These are phyloP conservation scores for Hystrix cristata DNA, from an alignment of 2,113 vertebrate species.

Conservation along the genomic window DNA sequence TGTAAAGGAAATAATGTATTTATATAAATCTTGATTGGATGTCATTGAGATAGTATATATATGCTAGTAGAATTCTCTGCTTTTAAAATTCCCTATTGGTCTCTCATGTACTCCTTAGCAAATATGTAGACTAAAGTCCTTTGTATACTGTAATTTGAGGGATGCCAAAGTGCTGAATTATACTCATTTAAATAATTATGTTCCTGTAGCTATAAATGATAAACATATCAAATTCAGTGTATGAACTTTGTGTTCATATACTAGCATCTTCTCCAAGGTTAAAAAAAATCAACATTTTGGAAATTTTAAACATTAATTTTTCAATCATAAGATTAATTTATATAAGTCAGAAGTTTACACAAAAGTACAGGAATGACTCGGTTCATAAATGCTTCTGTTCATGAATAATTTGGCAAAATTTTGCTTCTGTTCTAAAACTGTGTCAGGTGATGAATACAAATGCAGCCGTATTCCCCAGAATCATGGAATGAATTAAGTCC, in stretches of 20 bases:
- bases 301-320: conserved; percentile 78
- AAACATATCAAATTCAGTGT: conserved; percentile 75
- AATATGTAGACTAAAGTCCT: conserved; percentile 83
- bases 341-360: conserved; percentile 76
- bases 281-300: conserved; percentile 41
- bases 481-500: too few relatives aligned
- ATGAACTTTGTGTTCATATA: conserved; percentile 46
- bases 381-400: too few relatives aligned
- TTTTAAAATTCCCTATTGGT: conserved; percentile 59
- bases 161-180: conserved; percentile 82
- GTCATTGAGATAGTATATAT: neutral
- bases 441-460: too few relatives aligned
- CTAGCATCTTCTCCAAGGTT: conserved; percentile 61
- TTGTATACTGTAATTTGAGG: conserved; percentile 84
- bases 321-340: conserved; percentile 73
- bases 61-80: conserved; percentile 14
- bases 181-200: conserved; percentile 82
- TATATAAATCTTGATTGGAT: conserved; percentile 47
- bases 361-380: conserved; percentile 64
- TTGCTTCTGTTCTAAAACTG: too few relatives aligned
- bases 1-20: neutral
- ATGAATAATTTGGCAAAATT: too few relatives aligned
- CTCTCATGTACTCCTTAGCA: conserved; percentile 47
- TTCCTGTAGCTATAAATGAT: conserved; percentile 83
- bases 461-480: too few relatives aligned